Conservation (phyloP, 2,797 vertebrate genomes). For the Tragelaphus eurycerus region DNA sequence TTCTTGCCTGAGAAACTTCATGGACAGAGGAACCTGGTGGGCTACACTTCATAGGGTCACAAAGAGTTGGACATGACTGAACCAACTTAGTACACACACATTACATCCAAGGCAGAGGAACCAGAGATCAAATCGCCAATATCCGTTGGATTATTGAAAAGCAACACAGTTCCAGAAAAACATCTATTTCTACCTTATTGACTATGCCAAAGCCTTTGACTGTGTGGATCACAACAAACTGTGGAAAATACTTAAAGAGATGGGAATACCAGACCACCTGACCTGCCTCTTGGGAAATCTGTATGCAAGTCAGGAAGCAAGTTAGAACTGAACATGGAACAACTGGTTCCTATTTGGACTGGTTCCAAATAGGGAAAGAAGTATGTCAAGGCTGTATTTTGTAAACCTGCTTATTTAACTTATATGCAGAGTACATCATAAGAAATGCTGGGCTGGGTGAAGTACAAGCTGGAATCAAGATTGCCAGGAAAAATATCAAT, state of each 20-base stretch:
- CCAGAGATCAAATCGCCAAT: not conserved
- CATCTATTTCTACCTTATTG: not conserved
- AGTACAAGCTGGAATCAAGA: not conserved
- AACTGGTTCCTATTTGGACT: not conserved
- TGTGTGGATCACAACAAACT: not conserved
- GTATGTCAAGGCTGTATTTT: not conserved
- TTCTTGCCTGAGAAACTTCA: not conserved
- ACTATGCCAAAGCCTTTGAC: not conserved
- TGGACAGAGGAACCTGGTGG: not conserved
- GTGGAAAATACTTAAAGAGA: not conserved
- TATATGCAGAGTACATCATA: not conserved
- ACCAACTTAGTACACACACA: not conserved
- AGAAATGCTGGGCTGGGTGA: not conserved
- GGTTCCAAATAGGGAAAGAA: not conserved
- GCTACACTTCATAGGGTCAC: not conserved
- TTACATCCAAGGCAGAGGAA: not conserved
- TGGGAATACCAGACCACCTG: not conserved
- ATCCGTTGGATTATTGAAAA: not conserved
- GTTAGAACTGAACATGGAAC: not conserved
- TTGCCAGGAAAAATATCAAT: not conserved
- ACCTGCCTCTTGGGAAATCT: not conserved
- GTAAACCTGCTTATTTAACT: not conserved
- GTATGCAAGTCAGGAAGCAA: not conserved
- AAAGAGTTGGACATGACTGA: not conserved
- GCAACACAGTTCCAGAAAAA: not conserved